These are phyloP conservation scores for Microplitis mediator DNA, from an alignment of 1,140 invertebrate species.

Conservation along the genomic window DNA sequence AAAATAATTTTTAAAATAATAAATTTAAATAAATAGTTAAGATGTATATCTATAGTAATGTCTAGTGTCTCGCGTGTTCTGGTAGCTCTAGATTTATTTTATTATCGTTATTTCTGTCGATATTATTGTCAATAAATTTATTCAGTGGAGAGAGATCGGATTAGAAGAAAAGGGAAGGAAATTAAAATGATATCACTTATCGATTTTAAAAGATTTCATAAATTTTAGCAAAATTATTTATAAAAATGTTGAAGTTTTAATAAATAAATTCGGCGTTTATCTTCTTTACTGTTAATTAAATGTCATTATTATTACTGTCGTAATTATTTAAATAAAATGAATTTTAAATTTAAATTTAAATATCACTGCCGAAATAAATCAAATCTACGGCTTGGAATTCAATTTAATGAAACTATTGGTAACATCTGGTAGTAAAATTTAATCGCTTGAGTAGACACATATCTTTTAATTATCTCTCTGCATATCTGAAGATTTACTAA, in stretches of 20 bases:
- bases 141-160: not conserved
- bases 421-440: not conserved
- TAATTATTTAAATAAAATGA: too few species aligned
- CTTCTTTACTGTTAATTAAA: too few species aligned
- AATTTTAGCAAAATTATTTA: not conserved
- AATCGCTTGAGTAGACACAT: conserved; percentile 23
- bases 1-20: not conserved
- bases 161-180: not conserved
- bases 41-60: not conserved
- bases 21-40: not conserved
- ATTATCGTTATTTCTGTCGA: not conserved
- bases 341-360: too few species aligned
- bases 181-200: too few species aligned
- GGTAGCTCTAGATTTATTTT: not conserved
- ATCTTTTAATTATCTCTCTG: conserved; percentile 23
- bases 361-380: too few species aligned
- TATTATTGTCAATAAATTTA: conserved; percentile 10
- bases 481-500: not conserved
- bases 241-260: not conserved
- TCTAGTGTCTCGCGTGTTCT: not conserved
- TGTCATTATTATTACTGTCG: too few species aligned
- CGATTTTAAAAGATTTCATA: too few species aligned
- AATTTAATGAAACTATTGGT: too few species aligned
- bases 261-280: too few species aligned
- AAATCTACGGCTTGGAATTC: too few species aligned